Conservation (phyloP, 2,888 invertebrate genomes). For the Acanthosepion esculentum region DNA sequence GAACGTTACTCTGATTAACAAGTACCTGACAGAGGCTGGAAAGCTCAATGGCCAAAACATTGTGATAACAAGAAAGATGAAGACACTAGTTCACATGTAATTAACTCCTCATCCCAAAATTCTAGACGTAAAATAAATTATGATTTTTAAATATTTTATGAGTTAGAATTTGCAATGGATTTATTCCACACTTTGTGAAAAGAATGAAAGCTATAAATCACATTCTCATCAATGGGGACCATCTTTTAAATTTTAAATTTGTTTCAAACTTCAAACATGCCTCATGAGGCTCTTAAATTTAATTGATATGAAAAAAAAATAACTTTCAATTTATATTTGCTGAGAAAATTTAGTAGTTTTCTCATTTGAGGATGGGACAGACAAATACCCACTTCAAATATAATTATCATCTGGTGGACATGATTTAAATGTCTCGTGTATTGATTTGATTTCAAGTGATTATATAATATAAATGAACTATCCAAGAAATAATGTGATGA, state of each 20-base stretch:
- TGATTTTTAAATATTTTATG: too few relatives aligned
- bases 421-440: neutral
- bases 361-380: neutral
- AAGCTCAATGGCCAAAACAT: too few relatives aligned
- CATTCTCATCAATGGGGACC: neutral
- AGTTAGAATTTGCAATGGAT: too few relatives aligned
- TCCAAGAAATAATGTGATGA: neutral
- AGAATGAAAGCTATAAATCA: too few relatives aligned
- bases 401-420: neutral
- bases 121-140: too few relatives aligned
- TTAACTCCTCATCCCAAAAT: too few relatives aligned
- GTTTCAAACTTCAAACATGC: neutral
- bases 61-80: too few relatives aligned
- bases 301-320: neutral
- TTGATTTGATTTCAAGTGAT: neutral
- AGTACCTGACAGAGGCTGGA: too few relatives aligned
- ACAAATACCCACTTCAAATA: slow-evolving; percentile 3
- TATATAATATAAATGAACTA: neutral
- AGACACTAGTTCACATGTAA: too few relatives aligned
- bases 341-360: neutral
- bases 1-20: too few relatives aligned
- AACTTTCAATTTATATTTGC: neutral
- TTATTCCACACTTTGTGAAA: too few relatives aligned
- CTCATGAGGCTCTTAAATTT: neutral
- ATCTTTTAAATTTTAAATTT: neutral